Evolutionary conservation across 2,888 invertebrate species (phyloP).

Genomic region (Buathra laborator): DNA sequence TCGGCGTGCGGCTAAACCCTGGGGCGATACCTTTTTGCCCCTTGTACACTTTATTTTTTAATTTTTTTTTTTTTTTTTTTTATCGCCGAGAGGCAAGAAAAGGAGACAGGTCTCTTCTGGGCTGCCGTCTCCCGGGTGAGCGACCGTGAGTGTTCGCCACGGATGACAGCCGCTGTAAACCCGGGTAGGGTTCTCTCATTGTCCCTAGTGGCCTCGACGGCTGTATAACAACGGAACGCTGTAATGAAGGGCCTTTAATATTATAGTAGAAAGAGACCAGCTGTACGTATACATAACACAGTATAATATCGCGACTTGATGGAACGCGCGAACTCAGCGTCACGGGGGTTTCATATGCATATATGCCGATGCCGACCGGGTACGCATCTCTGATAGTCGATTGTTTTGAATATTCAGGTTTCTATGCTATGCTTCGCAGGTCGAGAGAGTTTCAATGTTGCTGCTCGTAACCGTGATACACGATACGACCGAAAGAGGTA

Average conservation of each 20-base stretch:
- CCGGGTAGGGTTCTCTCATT: slow-evolving; percentile 12
- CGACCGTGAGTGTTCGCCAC: slow-evolving; percentile 35
- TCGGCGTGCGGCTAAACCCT: not conserved
- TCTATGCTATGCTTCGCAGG: not conserved
- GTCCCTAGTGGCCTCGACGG: slow-evolving; percentile 15
- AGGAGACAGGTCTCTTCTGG: slow-evolving; percentile 5
- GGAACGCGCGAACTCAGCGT: not conserved
- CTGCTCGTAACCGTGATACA: not conserved
- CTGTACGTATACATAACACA: slow-evolving; percentile 4
- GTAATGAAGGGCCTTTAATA: slow-evolving; percentile 44
- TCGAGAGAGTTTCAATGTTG: slow-evolving; percentile 1
- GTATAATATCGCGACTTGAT: slow-evolving; percentile 16
- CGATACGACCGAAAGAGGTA: not conserved
- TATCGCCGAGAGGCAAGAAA: slow-evolving; percentile 1
- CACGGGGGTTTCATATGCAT: slow-evolving; percentile 2
- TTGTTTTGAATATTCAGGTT: slow-evolving; percentile 36
- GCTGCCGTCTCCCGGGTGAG: not conserved
- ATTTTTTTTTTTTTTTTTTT: slow-evolving; percentile 44
- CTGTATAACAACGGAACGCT: slow-evolving; percentile 15
- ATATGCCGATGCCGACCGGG: not conserved
- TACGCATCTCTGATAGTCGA: not conserved
- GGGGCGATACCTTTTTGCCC: slow-evolving; percentile 14
- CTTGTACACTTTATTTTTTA: slow-evolving; percentile 27
- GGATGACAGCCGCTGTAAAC: slow-evolving; percentile 37
- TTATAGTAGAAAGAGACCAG: slow-evolving; percentile 20